A percentile compares a stretch with the other conserved stretches of the same genome.
Evolutionary conservation across 1,140 invertebrate genomes (phyloP).

Genomic region (Galleria mellonella): DNA sequence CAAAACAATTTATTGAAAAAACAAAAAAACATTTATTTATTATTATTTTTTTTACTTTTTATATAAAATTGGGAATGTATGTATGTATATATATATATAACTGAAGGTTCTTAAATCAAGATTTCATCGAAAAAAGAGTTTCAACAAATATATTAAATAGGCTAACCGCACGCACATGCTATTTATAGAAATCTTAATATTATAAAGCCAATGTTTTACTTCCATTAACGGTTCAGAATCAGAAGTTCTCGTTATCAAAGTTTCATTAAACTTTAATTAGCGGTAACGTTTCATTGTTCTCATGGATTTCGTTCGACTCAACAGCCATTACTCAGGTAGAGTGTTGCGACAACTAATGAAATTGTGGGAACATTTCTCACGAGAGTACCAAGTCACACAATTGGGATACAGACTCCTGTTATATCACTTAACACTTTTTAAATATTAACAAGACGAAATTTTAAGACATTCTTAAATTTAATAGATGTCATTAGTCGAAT

Average conservation of each 20-base stretch:
- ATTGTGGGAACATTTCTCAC: constrained; percentile 37
- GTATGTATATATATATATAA: no score
- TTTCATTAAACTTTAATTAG: constrained; percentile 21
- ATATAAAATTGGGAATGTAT: background rate
- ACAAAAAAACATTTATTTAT: background rate
- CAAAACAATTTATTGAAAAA: background rate
- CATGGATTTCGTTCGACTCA: constrained; percentile 20
- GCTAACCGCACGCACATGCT: no score
- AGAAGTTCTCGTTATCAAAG: constrained; percentile 17
- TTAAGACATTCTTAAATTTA: no score
- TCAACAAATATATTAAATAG: no score
- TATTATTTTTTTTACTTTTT: background rate
- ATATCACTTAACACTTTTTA: constrained; percentile 33
- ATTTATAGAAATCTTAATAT: no score
- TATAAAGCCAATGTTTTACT: no score
- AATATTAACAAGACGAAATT: no score
- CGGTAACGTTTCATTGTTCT: constrained; percentile 20
- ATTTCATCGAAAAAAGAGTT: no score
- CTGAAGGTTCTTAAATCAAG: no score
- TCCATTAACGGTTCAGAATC: no score
- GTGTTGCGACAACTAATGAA: constrained; percentile 31
- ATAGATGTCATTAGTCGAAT: no score
- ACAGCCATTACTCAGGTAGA: constrained; percentile 25
- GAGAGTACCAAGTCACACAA: constrained; percentile 14
- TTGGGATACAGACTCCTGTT: constrained; percentile 27